A percentile compares a stretch with the other conserved stretches of the same genome.
Evolutionary conservation across 2,888 invertebrate genomes (phyloP).

Genomic region (Proisotoma minuta): DNA sequence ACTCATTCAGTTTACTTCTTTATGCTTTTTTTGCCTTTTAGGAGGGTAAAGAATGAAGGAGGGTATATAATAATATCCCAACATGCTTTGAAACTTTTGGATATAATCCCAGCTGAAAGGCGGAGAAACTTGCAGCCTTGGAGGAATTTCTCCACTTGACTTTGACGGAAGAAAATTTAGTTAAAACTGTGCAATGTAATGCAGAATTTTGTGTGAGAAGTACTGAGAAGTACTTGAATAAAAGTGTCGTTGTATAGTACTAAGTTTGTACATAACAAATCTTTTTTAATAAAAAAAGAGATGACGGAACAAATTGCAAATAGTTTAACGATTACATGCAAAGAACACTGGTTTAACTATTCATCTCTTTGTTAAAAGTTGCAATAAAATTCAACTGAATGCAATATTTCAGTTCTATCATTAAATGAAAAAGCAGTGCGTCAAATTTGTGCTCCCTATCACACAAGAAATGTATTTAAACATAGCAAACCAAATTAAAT

Average conservation of each 20-base stretch:
- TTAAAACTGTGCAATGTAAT: not conserved
- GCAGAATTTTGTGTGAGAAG: not conserved
- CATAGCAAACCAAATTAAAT: too few species aligned
- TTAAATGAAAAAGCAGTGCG: too few species aligned
- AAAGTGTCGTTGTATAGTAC: too few species aligned
- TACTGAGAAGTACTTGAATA: not conserved
- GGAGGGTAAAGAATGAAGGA: too few species aligned
- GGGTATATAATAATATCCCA: too few species aligned
- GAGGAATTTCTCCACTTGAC: conserved; percentile 17
- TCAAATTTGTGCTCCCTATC: too few species aligned
- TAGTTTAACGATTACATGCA: not conserved
- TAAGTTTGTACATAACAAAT: not conserved
- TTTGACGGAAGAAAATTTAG: conserved; percentile 14
- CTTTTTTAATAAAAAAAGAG: not conserved
- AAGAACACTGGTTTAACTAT: not conserved
- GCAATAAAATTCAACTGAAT: not conserved
- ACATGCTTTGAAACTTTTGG: not conserved
- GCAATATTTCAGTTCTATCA: not conserved
- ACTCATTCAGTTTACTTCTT: too few species aligned
- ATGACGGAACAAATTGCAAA: not conserved
- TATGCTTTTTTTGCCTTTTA: too few species aligned
- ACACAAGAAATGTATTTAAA: too few species aligned
- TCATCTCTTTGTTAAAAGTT: not conserved
- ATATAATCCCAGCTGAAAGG: conserved; percentile 15
- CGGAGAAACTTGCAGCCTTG: conserved; percentile 16